Evolutionary conservation across 2,113 vertebrate genomes (phyloP), one percentile per base, ranked within the genome.

Genomic region (Suricata suricatta): DNA sequence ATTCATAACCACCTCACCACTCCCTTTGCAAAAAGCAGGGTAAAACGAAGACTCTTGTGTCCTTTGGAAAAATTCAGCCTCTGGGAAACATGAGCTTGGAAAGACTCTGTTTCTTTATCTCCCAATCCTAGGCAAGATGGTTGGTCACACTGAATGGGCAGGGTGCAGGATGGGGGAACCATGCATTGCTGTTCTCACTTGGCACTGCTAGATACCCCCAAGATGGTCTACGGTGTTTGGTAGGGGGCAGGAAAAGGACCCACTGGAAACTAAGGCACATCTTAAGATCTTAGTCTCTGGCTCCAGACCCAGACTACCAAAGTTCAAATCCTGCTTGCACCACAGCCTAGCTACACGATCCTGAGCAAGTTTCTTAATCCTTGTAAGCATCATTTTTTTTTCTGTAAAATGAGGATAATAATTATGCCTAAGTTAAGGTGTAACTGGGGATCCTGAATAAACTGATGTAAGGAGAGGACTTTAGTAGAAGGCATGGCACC

Each of bases 31-130:
- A 97, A 97, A 97, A 88, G 96, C 41, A 97, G 69, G 79, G 23
- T 87, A 96, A 98, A 98, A 98, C 89, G 86, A 97, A 98, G 98
- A 98, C 94, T 98, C 88, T 86, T 85, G 84, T 98, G 92, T 96
- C 88, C 50, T 95, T 98, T 97, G 94, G 88, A 98, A 98, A 97
- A 98, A 84, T 93, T 97, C 93, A 96, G 82, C 85, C 96, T 98
- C 47, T 90, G 41, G 41, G 69, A 33, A 71, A n/a, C 44, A 69
- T 33, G 21, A 64, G 17, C 64, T 69, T 29, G 54, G 44, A 80
- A 88, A 86, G 14, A 31, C 10, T 13, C 7, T 77, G 35, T 29
- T 79, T 50, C 23, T 54, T 80, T 33, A 33, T 71, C 31, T 16
- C 11, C 19, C 15, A 50, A 12, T 47, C 14, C 41, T 44, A 35